Conservation (phyloP, 2,888 invertebrate genomes). For the Mesorhabditis sp. region DNA sequence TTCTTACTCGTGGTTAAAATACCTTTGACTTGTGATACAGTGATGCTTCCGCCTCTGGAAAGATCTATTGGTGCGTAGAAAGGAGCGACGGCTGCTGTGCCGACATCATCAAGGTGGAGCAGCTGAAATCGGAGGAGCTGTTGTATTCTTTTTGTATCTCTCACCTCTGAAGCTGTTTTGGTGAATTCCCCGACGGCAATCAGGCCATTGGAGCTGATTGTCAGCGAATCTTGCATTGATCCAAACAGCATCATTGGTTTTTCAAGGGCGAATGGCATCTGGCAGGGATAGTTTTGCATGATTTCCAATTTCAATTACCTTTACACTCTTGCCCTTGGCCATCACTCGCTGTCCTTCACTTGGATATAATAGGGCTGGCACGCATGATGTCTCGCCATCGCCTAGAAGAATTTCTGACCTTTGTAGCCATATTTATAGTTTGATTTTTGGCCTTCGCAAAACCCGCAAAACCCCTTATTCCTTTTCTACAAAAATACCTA, state of each 20-base stretch:
- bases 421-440: background rate
- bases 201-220: conserved; percentile 49
- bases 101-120: conserved; percentile 41
- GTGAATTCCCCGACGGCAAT: conserved; percentile 42
- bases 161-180: conserved; percentile 6
- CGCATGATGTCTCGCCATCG: conserved; percentile 50
- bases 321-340: conserved; percentile 28
- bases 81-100: conserved; percentile 50
- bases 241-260: conserved; percentile 52
- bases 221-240: conserved; percentile 34
- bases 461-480: background rate
- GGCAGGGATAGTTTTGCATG: conserved; percentile 43
- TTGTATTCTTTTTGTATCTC: no score
- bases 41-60: conserved; percentile 33
- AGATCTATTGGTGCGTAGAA: conserved; percentile 53
- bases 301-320: no score
- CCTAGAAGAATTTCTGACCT: conserved; percentile 16
- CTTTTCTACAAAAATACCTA: conserved; percentile 20
- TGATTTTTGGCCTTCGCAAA: background rate
- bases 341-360: conserved; percentile 40
- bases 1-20: background rate
- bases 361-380: conserved; percentile 45
- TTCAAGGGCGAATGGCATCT: conserved; percentile 21
- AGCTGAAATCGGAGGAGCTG: background rate
- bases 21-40: conserved; percentile 40